Evolutionary conservation across 2,888 invertebrate species (phyloP).

Genomic region (Hypena proboscidalis): DNA sequence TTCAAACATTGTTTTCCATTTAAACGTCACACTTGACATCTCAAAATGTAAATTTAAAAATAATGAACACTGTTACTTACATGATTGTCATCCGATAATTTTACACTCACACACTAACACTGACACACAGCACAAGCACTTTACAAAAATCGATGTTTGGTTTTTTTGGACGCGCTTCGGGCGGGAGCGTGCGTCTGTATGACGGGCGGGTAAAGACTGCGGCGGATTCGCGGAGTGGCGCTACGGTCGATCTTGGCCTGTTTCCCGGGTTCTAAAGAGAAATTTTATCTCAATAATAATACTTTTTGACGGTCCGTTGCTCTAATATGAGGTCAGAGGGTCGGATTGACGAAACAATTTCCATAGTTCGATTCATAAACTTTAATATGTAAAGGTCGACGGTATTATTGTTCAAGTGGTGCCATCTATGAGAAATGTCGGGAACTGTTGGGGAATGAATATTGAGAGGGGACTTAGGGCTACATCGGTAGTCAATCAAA

Average conservation of each 20-base stretch:
- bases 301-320: slow-evolving; percentile 18
- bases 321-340: slow-evolving; percentile 9
- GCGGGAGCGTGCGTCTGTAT: slow-evolving; percentile 39
- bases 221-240: slow-evolving; percentile 46
- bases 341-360: slow-evolving; percentile 16
- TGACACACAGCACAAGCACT: slow-evolving; percentile 49
- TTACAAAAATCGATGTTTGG: slow-evolving; percentile 51
- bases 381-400: slow-evolving; percentile 1
- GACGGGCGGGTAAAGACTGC: slow-evolving; percentile 50
- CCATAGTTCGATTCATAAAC: background rate
- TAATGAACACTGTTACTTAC: slow-evolving; percentile 30
- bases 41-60: slow-evolving; percentile 11
- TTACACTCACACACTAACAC: slow-evolving; percentile 46
- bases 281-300: slow-evolving; percentile 27
- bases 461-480: slow-evolving; percentile 6
- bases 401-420: slow-evolving; percentile 2
- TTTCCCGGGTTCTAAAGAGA: slow-evolving; percentile 27
- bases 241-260: slow-evolving; percentile 38
- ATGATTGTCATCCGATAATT: slow-evolving; percentile 41
- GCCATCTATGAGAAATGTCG: background rate
- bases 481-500: slow-evolving; percentile 6
- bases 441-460: slow-evolving; percentile 15
- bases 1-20: slow-evolving; percentile 8
- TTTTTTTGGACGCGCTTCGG: slow-evolving; percentile 30
- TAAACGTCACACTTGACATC: slow-evolving; percentile 3